Conservation (phyloP, 1,140 invertebrate species). For the Ostrea denselamellosa region DNA sequence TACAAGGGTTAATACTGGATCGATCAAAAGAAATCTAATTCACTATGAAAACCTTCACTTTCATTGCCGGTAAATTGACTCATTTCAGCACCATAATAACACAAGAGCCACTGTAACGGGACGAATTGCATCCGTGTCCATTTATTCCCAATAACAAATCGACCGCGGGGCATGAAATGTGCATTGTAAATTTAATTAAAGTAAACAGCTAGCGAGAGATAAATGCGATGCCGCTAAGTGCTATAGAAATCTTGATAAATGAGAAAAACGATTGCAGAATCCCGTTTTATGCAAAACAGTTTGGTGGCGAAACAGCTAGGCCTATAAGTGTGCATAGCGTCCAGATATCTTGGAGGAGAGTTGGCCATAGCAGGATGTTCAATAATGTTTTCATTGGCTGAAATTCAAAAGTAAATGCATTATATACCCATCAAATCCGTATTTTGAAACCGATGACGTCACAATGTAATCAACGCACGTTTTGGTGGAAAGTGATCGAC, state of each 20-base stretch:
- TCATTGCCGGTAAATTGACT: constrained; percentile 42
- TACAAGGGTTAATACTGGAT: constrained; percentile 27
- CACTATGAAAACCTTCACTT: constrained; percentile 35
- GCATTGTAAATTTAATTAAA: constrained; percentile 47
- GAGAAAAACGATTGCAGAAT: constrained; percentile 6
- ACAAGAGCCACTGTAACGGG: constrained; percentile 1
- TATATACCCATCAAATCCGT: too few species aligned
- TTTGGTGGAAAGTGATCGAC: too few species aligned
- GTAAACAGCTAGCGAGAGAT: constrained; percentile 30
- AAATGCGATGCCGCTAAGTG: constrained; percentile 41
- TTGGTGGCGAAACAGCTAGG: not conserved
- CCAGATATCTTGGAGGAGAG: not conserved
- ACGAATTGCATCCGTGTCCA: constrained; percentile 37
- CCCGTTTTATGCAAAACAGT: constrained; percentile 38
- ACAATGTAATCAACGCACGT: too few species aligned
- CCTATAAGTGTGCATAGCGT: not conserved
- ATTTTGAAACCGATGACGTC: too few species aligned
- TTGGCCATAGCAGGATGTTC: not conserved
- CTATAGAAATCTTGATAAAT: constrained; percentile 34
- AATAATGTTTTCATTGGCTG: too few species aligned
- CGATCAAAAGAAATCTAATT: constrained; percentile 40
- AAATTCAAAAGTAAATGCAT: too few species aligned
- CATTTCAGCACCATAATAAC: constrained; percentile 15
- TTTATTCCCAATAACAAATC: constrained; percentile 44
- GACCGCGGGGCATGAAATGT: constrained; percentile 44